phyloP scores from a whole-genome alignment of 2,797 vertebrate genomes.

The Denticeps clupeoides region DNA sequence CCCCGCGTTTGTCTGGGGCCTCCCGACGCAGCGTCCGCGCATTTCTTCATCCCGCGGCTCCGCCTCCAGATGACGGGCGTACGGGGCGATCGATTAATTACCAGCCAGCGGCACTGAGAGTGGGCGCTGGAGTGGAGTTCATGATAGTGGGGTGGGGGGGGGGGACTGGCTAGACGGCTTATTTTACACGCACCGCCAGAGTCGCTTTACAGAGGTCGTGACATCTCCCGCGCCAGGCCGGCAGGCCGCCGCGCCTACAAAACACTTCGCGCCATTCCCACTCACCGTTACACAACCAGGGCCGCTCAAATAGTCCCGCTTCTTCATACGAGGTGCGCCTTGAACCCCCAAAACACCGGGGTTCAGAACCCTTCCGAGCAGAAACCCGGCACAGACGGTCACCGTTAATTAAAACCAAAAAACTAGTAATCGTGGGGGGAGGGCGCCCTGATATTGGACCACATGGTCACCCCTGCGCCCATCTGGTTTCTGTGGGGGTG shows the following conservation, averaged over 20 bases:
- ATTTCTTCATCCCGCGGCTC: background rate
- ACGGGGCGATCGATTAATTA: slow-evolving; percentile 2
- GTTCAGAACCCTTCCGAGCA: too few species aligned
- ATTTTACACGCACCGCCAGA: background rate
- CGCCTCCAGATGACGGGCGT: background rate
- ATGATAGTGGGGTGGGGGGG: background rate
- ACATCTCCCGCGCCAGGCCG: background rate
- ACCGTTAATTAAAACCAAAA: slow-evolving; percentile 35
- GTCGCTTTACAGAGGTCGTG: background rate
- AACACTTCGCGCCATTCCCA: background rate
- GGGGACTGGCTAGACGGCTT: background rate
- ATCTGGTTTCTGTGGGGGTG: slow-evolving; percentile 64
- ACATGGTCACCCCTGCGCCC: slow-evolving; percentile 62
- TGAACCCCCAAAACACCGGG: too few species aligned
- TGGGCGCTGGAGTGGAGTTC: background rate
- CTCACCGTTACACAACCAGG: too few species aligned
- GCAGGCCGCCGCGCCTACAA: background rate
- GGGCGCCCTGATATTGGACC: slow-evolving; percentile 40
- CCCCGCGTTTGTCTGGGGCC: too few species aligned
- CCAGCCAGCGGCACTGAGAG: background rate
- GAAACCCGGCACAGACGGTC: slow-evolving; percentile 22
- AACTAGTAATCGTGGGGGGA: slow-evolving; percentile 42
- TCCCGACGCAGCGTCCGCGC: too few species aligned
- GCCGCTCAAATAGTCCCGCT: too few species aligned
- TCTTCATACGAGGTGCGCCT: too few species aligned